Evolutionary conservation across 2,888 invertebrate genomes (phyloP), one percentile per base, ranked within the genome.

Genomic region (Mythimna pallens): DNA sequence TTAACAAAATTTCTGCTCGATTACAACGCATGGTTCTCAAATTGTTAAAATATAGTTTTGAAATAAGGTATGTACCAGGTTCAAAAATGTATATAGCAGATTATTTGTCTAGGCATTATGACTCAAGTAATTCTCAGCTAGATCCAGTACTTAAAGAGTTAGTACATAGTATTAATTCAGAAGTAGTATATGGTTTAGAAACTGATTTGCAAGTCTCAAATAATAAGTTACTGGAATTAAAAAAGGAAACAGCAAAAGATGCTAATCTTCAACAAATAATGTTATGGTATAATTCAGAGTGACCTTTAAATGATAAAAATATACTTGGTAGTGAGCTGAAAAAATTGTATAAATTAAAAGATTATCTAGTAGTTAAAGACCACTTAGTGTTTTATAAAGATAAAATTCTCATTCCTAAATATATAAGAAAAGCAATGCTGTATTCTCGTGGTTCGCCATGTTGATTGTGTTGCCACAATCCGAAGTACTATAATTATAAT

Each of bases 1-100:
- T 52, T n/a, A 52, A 52, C 17, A 58, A 58, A 34, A 34, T 36
- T 20, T 58, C 58, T 10, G 58, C 34, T 34, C 8, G 58, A 20
- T 20, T 58, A n/a, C 58, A 58, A 58, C 34, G 58, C 34, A 58
- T 58, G 58, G 58, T 58, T 10, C n/a, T 58, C 20, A 58, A 58
- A 36, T 34, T 58, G 20, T 58, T 58, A 36, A 58, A 36, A 58
- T 58, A 58, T 36, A 34, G 20, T 3, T 58, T 58, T 34, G 34
- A 58, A 36, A 58, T 58, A 58, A 36, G 20, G 8, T 58, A 36
- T 34, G 58, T 58, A 58, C 58, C 58, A 20, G 58, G 58, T 34
- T 20, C 57, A 34, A 58, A 20, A 58, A 58, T 58, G 58, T 58
- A 58, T 36, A 58, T 58, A 34, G 58, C 58, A 3, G 58, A 58